Evolutionary conservation across 2,797 vertebrate genomes (phyloP).

Genomic region (Galagoides demidoff): DNA sequence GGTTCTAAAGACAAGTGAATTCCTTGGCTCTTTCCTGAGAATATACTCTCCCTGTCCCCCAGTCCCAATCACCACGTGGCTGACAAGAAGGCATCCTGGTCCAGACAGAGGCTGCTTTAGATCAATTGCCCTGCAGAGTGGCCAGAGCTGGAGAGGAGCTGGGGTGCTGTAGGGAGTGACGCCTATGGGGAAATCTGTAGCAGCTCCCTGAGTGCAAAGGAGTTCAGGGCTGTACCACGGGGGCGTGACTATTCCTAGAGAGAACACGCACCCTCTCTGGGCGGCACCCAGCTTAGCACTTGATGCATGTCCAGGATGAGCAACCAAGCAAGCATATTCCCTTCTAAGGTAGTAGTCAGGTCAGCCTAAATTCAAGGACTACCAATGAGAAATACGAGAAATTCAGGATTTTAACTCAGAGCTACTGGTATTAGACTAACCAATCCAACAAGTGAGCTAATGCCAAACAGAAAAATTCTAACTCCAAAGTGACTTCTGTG

Average conservation of each 20-base stretch:
- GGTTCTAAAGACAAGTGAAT: constrained; percentile 3
- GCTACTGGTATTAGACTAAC: neutral
- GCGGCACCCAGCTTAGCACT: neutral
- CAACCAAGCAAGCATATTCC: neutral
- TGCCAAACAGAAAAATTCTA: neutral
- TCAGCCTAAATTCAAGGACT: neutral
- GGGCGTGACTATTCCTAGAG: neutral
- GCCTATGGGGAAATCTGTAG: neutral
- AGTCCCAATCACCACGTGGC: neutral
- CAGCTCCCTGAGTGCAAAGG: neutral
- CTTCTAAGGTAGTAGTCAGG: neutral
- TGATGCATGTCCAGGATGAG: neutral
- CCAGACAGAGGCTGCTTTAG: neutral
- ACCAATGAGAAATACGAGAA: neutral
- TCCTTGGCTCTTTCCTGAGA: neutral
- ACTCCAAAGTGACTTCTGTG: neutral
- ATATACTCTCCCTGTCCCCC: neutral
- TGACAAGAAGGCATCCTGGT: neutral
- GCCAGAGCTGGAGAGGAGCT: neutral
- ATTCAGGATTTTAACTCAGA: neutral
- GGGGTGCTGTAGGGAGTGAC: neutral
- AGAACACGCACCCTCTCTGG: neutral
- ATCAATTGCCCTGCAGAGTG: neutral
- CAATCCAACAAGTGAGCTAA: neutral
- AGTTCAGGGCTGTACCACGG: neutral